Evolutionary conservation across 1,140 invertebrate species (phyloP).

Genomic region (Zaprionus taronus): DNA sequence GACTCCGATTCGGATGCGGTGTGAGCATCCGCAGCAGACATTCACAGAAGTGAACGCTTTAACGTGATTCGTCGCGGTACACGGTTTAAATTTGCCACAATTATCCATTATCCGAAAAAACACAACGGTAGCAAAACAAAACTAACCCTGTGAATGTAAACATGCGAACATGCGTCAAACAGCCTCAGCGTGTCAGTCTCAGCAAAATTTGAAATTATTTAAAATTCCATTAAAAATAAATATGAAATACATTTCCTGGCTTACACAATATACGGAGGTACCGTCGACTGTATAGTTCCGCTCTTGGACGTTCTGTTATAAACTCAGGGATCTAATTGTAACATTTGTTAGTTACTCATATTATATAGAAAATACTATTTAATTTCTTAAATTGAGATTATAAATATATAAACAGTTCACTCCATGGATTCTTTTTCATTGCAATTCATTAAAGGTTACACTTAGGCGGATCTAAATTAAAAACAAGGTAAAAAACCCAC

Average conservation of each 20-base stretch:
- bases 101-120: constrained; percentile 62
- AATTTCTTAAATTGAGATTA: no score
- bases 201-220: constrained; percentile 18
- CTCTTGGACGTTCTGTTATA: no score
- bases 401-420: no score
- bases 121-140: constrained; percentile 31
- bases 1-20: constrained; percentile 60
- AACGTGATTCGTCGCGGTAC: constrained; percentile 65
- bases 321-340: no score
- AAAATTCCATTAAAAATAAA: constrained; percentile 48
- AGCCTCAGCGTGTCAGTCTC: not conserved
- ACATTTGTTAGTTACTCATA: no score
- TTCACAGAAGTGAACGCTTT: constrained; percentile 63
- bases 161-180: constrained; percentile 27
- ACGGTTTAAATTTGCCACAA: constrained; percentile 79
- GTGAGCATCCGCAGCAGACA: constrained; percentile 42
- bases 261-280: not conserved
- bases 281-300: not conserved
- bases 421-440: no score
- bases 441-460: no score
- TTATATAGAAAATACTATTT: no score
- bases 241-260: constrained; percentile 15
- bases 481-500: no score
- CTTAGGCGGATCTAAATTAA: no score
- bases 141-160: constrained; percentile 63